Evolutionary conservation across 2,888 invertebrate genomes (phyloP).

Genomic region (Operophtera brumata): DNA sequence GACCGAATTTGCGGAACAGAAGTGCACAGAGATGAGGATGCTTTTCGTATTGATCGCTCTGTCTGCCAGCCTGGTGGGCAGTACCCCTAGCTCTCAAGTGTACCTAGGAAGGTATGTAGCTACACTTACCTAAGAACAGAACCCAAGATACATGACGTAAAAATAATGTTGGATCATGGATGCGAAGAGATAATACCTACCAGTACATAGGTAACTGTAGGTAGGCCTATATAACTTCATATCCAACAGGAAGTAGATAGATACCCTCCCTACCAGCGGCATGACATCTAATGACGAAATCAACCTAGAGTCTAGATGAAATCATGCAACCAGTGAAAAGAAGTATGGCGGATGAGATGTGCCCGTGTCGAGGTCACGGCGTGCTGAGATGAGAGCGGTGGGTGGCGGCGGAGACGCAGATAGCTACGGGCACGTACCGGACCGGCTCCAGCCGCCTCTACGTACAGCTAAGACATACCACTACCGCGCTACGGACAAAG

Average conservation of each 20-base stretch:
- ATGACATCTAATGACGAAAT: constrained; percentile 2
- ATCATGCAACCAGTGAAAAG: constrained; percentile 32
- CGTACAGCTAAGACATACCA: constrained; percentile 68
- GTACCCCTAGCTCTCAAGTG: constrained; percentile 11
- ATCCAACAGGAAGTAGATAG: not conserved
- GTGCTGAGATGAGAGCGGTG: constrained; percentile 35
- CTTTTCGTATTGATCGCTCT: constrained; percentile 29
- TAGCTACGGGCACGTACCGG: constrained; percentile 61
- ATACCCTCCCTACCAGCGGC: constrained; percentile 7
- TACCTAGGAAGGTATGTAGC: not conserved
- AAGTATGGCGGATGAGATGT: constrained; percentile 35
- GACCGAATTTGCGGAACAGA: constrained; percentile 3
- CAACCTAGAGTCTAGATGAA: constrained; percentile 12
- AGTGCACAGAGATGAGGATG: constrained; percentile 20
- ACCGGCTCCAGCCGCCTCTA: constrained; percentile 55
- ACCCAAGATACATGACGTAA: not conserved
- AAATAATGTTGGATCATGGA: not conserved
- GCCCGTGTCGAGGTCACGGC: constrained; percentile 33
- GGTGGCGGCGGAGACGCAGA: constrained; percentile 42
- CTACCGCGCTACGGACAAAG: constrained; percentile 68
- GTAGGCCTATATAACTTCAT: not conserved
- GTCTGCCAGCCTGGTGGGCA: constrained; percentile 15
- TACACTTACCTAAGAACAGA: not conserved
- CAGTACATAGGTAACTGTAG: not conserved
- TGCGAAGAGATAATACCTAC: not conserved